Conservation (phyloP, 2,113 vertebrate genomes). For the Rhadina sibilatrix region DNA sequence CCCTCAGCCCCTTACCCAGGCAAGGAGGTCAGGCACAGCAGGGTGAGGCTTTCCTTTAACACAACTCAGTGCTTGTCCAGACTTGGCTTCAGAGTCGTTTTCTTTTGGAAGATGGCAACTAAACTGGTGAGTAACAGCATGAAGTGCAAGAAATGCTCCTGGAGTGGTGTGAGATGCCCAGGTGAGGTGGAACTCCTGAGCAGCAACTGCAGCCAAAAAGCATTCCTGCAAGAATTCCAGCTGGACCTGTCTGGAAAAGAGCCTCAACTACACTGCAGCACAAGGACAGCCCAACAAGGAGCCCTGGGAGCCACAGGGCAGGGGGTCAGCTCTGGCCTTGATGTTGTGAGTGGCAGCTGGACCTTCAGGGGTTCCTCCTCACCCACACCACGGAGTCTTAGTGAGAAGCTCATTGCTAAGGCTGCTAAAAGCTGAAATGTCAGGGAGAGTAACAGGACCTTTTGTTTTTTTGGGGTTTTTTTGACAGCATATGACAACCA, state of each 20-base stretch:
- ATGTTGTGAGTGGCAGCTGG: not conserved
- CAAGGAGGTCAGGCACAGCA: fast-evolving
- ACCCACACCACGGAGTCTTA: not conserved
- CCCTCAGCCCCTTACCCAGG: not conserved
- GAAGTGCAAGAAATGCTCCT: not conserved
- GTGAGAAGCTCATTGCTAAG: not conserved
- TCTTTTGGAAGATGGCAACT: not conserved
- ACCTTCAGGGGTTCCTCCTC: not conserved
- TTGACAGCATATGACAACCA: not conserved
- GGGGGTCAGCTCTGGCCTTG: fast-evolving
- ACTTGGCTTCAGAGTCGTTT: not conserved
- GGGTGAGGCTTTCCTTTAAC: not conserved
- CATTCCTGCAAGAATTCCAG: fast-evolving
- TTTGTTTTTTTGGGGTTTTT: not conserved
- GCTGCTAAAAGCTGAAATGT: not conserved
- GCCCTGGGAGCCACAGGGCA: fast-evolving
- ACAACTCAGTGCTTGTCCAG: not conserved
- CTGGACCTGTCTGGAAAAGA: not conserved
- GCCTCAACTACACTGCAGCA: not conserved
- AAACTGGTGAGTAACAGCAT: not conserved
- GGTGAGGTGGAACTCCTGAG: not conserved
- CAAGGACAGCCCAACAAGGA: not conserved
- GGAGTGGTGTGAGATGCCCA: not conserved
- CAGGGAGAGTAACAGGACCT: not conserved
- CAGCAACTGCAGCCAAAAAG: not conserved